Evolutionary conservation across 2,797 vertebrate species (phyloP), one percentile per base, ranked within the genome.

Genomic region (Antrozous pallidus): DNA sequence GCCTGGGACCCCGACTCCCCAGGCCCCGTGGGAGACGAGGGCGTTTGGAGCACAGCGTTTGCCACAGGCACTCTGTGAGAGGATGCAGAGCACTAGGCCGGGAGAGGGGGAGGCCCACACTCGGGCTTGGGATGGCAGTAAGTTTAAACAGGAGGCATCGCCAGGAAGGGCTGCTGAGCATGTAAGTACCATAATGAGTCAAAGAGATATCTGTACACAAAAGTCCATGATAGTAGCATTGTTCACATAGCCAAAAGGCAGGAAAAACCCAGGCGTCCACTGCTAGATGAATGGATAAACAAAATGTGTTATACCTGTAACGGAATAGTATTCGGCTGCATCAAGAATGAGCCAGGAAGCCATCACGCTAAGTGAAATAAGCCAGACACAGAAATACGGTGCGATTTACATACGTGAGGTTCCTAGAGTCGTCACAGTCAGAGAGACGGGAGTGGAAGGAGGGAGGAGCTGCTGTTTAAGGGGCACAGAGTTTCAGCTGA

Each of bases 121-220:
- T 49, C 26, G 0, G 70, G 11, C 42, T 85, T n/a, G 0, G 4
- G 54, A 20, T 1, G 0, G 56, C 75, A 4, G n/a, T 6, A 56
- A 58, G 45, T 22, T 56, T 18, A 56, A 89, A 45, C 38, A 85
- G 42, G 33, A 77, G 49, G 28, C 33, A 10, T 14, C 33, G 24
- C 77, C 65, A 49, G 58, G 51, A 91, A 13, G 38, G 22, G 42
- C 3, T 20, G 24, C 28, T 70, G 80, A 58, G 54, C 80, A 78
- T 8, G n/a, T 38, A 24, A 45, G 70, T 10, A 16, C 12, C 58
- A 58, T 5, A 31, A 70, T 26, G 45, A 74, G 38, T 14, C 3
- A 7, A 61, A 79, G 54, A 22, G 42, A 36, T n/a, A 45, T 3
- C 8, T 67, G 67, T 8, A 51, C 14, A n/a, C 61, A 56, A 42